Evolutionary conservation across 2,797 vertebrate genomes (phyloP).

Genomic region (Pteronotus mesoamericanus): DNA sequence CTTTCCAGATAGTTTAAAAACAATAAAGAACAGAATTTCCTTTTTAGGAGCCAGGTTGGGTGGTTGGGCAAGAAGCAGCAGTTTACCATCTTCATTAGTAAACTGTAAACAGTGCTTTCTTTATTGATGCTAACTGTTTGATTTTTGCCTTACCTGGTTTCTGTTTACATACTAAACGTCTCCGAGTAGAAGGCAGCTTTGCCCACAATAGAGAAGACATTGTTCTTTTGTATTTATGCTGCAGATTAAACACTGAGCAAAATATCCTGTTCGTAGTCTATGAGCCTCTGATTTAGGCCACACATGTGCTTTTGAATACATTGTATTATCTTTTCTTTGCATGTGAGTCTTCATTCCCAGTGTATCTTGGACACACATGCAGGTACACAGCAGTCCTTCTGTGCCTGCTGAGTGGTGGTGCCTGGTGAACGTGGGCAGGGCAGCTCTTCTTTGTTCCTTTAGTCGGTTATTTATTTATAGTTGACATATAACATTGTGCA

Average conservation of each 20-base stretch:
- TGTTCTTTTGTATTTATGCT: slow-evolving; percentile 44
- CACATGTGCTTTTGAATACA: neutral
- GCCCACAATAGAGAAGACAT: slow-evolving; percentile 26
- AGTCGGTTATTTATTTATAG: neutral
- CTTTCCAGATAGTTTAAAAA: slow-evolving; percentile 39
- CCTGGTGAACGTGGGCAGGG: neutral
- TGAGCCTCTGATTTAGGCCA: slow-evolving; percentile 20
- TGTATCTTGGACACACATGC: too few relatives aligned
- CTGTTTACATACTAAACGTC: slow-evolving; percentile 72
- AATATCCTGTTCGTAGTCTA: slow-evolving; percentile 27
- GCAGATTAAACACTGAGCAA: slow-evolving; percentile 42
- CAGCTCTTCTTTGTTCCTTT: neutral
- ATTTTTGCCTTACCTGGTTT: slow-evolving; percentile 71
- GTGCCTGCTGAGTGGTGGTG: rapidly evolving
- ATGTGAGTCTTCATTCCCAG: neutral
- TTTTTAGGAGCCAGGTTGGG: neutral
- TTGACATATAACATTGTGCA: neutral
- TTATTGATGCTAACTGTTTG: slow-evolving; percentile 61
- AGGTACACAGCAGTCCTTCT: neutral
- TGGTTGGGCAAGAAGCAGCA: neutral
- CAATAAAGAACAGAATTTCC: slow-evolving; percentile 32
- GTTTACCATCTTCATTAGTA: slow-evolving; percentile 33
- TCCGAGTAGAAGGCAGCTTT: slow-evolving; percentile 58
- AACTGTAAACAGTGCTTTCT: neutral
- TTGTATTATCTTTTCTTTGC: neutral